phyloP scores from a whole-genome alignment of 1,140 invertebrate species.

The Drosophila bifasciata region DNA sequence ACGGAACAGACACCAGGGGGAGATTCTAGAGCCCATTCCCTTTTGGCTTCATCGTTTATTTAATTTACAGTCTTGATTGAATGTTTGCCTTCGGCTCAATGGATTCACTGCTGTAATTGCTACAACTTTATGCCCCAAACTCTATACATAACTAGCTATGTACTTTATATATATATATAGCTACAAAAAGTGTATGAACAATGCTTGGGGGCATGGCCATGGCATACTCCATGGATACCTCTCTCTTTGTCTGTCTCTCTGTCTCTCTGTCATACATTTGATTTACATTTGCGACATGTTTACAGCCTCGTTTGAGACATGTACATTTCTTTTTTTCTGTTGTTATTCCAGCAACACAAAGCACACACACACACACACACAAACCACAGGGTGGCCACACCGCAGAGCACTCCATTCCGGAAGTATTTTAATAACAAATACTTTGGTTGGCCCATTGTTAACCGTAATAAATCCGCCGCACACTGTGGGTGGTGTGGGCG shows the following conservation, averaged over 20 bases:
- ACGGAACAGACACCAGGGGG: no score
- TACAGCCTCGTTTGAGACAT: constrained; percentile 38
- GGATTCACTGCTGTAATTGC: constrained; percentile 66
- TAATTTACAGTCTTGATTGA: constrained; percentile 70
- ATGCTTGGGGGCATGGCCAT: not conserved
- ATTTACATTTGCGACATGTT: constrained; percentile 58
- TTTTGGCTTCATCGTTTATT: constrained; percentile 44
- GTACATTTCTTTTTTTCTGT: constrained; percentile 16
- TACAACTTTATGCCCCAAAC: constrained; percentile 52
- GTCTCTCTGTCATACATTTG: constrained; percentile 24
- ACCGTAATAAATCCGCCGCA: constrained; percentile 29
- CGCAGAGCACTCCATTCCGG: not conserved
- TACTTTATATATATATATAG: no score
- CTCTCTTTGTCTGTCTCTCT: no score
- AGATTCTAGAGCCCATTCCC: not conserved
- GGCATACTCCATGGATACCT: no score
- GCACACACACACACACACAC: no score
- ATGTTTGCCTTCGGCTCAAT: constrained; percentile 57
- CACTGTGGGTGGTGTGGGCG: constrained; percentile 14
- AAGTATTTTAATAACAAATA: constrained; percentile 31
- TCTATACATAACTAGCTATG: no score
- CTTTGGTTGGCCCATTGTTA: constrained; percentile 1
- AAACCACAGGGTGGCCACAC: constrained; percentile 4
- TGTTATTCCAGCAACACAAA: not conserved
- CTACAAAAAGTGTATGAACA: constrained; percentile 11